Evolutionary conservation across 2,888 invertebrate genomes (phyloP).

Genomic region (Girardia tigrina): DNA sequence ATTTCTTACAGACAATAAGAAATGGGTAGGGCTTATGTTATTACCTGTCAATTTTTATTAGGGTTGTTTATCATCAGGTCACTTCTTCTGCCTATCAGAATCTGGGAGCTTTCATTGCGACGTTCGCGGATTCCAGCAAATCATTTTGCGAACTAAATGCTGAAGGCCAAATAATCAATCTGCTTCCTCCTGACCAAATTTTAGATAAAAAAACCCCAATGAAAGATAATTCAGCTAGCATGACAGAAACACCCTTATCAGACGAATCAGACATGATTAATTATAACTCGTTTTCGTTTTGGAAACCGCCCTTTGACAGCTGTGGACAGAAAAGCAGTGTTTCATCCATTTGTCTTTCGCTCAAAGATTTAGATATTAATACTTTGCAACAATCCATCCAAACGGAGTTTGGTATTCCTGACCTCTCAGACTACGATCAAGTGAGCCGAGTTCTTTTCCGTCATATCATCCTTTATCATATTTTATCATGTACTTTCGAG

Average conservation of each 20-base stretch:
- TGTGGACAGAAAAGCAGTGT: not conserved
- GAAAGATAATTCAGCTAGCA: not conserved
- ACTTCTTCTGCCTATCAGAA: not conserved
- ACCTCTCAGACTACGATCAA: not conserved
- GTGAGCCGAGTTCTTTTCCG: no score
- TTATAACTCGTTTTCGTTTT: not conserved
- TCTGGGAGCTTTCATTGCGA: constrained; percentile 18
- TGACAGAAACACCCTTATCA: not conserved
- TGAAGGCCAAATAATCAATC: not conserved
- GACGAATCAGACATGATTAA: not conserved
- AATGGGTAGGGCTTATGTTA: no score
- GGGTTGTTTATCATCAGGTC: not conserved
- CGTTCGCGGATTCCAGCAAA: constrained; percentile 24
- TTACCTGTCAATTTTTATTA: not conserved
- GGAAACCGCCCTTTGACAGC: not conserved
- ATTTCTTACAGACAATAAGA: not conserved
- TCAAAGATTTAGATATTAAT: not conserved
- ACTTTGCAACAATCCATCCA: not conserved
- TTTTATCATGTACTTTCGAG: no score
- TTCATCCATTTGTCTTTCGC: not conserved
- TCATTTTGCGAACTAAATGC: not conserved
- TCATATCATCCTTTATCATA: no score
- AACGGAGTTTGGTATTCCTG: not conserved
- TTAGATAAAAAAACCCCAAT: not conserved
- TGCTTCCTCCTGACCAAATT: not conserved